Conservation (phyloP, 2,113 vertebrate genomes). For the Chaetodon trifascialis region DNA sequence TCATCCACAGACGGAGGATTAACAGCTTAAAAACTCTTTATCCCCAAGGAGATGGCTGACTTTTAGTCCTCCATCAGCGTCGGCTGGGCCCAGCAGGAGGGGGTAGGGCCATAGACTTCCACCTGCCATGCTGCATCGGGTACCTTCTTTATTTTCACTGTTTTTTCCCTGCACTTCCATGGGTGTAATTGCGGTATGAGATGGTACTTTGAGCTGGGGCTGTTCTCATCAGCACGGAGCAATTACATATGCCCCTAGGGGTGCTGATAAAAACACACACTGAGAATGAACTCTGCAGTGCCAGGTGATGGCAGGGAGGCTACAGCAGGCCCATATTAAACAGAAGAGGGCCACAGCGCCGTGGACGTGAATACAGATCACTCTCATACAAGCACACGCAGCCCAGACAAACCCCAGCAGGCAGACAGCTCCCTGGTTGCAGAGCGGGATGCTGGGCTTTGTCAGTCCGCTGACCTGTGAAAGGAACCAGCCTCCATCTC, state of each 20-base stretch:
- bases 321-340: conserved; percentile 67
- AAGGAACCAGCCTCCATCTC: conserved; percentile 67
- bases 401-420: conserved; percentile 23
- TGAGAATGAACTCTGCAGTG: conserved; percentile 63
- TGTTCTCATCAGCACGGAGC: conserved; percentile 70
- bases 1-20: conserved; percentile 61
- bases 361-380: conserved; percentile 68
- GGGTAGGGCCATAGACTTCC: conserved; percentile 38
- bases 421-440: conserved; percentile 47
- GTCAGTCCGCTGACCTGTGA: conserved; percentile 70
- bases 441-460: conserved; percentile 51
- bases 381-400: conserved; percentile 15
- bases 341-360: conserved; percentile 7
- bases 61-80: conserved; percentile 45
- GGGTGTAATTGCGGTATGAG: conserved; percentile 60
- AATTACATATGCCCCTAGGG: conserved; percentile 68
- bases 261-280: conserved; percentile 71
- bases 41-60: conserved; percentile 68
- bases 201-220: conserved; percentile 63
- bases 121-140: conserved; percentile 3
- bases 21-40: conserved; percentile 64
- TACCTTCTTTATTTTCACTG: conserved; percentile 46
- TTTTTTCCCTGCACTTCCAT: conserved; percentile 9
- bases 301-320: conserved; percentile 64
- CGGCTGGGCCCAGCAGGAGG: conserved; percentile 23